A percentile compares a stretch with the other conserved stretches of the same genome.
These are phyloP conservation scores for Serilophus lunatus DNA, from an alignment of 2,113 vertebrate genomes.

Conservation along the genomic window DNA sequence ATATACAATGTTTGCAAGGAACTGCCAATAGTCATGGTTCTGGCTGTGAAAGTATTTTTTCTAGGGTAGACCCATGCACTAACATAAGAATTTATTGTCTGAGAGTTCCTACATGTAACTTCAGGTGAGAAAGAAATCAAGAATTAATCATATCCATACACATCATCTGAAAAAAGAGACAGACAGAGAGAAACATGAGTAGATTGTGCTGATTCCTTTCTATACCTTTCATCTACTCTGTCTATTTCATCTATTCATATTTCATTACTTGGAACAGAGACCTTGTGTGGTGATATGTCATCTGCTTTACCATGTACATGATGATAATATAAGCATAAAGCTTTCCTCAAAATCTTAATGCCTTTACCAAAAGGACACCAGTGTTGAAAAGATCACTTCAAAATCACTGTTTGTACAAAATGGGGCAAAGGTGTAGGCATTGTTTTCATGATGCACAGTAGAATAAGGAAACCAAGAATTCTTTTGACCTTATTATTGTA, in stretches of 20 bases:
- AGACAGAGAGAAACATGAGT: neutral
- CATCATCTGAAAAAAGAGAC: neutral
- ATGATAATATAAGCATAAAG: neutral
- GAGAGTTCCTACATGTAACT: neutral
- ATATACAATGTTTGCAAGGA: neutral
- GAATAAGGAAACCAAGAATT: neutral
- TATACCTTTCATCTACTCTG: neutral
- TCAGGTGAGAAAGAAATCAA: neutral
- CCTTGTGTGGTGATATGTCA: neutral
- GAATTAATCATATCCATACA: neutral
- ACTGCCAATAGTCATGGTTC: neutral
- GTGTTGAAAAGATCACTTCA: neutral
- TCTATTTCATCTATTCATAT: no score
- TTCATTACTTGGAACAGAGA: neutral
- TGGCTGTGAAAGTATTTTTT: neutral
- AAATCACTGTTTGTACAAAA: neutral
- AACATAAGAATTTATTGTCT: neutral
- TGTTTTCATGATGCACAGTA: neutral
- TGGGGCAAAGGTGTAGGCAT: neutral
- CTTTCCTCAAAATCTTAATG: neutral
- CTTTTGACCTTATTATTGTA: neutral
- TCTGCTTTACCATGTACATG: neutral
- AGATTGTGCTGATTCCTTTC: neutral
- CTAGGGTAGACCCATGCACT: neutral
- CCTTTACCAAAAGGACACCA: neutral